Conservation (phyloP, 2,888 invertebrate species). For the Leucania comma region DNA sequence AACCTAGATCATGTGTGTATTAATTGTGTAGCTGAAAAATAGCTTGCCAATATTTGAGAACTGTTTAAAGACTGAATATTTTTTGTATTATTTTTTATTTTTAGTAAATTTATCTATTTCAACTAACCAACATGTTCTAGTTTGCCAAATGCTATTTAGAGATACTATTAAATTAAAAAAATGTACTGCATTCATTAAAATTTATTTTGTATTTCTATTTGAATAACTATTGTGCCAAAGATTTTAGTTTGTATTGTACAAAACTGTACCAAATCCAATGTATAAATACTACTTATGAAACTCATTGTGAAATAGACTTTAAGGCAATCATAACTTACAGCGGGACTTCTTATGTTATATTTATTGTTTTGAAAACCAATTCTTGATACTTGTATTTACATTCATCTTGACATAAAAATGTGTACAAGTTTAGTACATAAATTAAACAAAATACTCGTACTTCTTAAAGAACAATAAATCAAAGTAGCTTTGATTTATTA, state of each 20-base stretch:
- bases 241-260: slow-evolving; percentile 29
- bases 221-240: slow-evolving; percentile 1
- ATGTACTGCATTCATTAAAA: not conserved
- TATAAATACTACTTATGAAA: slow-evolving; percentile 44
- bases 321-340: slow-evolving; percentile 24
- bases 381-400: not conserved
- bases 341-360: slow-evolving; percentile 48
- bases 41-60: slow-evolving; percentile 38
- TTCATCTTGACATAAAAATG: not conserved
- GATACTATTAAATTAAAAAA: not conserved
- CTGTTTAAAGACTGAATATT: slow-evolving; percentile 62
- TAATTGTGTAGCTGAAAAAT: slow-evolving; percentile 40
- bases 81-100: slow-evolving; percentile 25
- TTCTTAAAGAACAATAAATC: too few relatives aligned
- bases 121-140: not conserved
- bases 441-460: not conserved
- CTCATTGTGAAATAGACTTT: slow-evolving; percentile 41
- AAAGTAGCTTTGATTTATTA: not conserved
- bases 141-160: slow-evolving; percentile 16
- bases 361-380: not conserved
- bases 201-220: slow-evolving; percentile 7
- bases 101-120: slow-evolving; percentile 2
- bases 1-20: slow-evolving; percentile 37
- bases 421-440: slow-evolving; percentile 7
- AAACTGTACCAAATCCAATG: slow-evolving; percentile 51